A percentile compares a stretch with the other conserved stretches of the same genome.
phyloP scores from a whole-genome alignment of 2,888 invertebrate genomes.

The Caenorhabditis becei region DNA sequence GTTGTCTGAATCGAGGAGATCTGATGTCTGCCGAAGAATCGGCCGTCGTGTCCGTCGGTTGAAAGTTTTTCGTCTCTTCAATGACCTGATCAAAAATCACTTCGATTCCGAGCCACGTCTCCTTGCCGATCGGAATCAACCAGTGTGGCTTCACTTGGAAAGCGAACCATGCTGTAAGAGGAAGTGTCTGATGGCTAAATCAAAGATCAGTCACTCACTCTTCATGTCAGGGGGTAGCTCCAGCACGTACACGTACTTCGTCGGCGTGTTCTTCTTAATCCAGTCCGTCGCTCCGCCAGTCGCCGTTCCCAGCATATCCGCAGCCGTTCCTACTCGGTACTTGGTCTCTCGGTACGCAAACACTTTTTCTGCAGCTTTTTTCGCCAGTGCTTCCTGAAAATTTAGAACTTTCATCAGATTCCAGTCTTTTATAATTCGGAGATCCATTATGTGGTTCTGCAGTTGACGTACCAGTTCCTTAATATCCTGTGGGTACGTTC shows the following conservation, averaged over 20 bases:
- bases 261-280: conserved; percentile 79
- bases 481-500: conserved; percentile 78
- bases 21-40: conserved; percentile 24
- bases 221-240: conserved; percentile 80
- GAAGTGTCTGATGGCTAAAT: neutral
- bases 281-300: conserved; percentile 81
- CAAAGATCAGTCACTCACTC: conserved; percentile 57
- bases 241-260: conserved; percentile 81
- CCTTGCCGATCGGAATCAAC: conserved; percentile 76
- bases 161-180: conserved; percentile 79
- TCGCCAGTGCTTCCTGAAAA: conserved; percentile 70
- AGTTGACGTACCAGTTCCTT: conserved; percentile 70
- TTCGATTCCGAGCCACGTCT: conserved; percentile 74
- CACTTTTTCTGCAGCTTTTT: conserved; percentile 68
- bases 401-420: neutral
- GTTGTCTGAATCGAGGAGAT: conserved; percentile 61
- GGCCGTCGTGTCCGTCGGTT: conserved; percentile 42
- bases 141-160: conserved; percentile 80
- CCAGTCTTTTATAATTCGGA: no score
- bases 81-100: conserved; percentile 75
- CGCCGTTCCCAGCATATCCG: conserved; percentile 78
- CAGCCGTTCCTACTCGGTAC: conserved; percentile 79
- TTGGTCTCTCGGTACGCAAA: conserved; percentile 72
- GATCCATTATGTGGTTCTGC: neutral
- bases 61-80: conserved; percentile 65